Conservation (phyloP, 2,113 vertebrate species). For the Nematolebias whitei region DNA sequence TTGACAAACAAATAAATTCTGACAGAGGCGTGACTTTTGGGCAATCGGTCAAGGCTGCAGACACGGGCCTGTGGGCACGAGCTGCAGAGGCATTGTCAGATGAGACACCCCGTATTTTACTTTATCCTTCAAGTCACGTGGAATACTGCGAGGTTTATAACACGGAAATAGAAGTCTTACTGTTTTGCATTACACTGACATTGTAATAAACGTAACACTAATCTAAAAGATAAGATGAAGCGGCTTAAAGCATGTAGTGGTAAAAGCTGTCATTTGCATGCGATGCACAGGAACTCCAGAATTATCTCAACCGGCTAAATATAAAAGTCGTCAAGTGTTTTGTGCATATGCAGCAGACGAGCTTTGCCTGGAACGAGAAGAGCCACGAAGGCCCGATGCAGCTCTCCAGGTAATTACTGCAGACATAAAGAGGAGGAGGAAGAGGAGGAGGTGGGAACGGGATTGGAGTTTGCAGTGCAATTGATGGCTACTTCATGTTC, state of each 20-base stretch:
- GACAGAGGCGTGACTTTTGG: conserved; percentile 72
- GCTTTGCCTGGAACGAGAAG: conserved; percentile 54
- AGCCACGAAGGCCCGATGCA: conserved; percentile 62
- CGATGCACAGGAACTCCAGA: conserved; percentile 14
- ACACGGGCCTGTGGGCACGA: conserved; percentile 54
- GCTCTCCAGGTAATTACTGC: conserved; percentile 76
- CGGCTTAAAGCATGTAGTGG: not conserved
- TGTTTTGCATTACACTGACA: not conserved
- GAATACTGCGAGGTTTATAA: conserved; percentile 11
- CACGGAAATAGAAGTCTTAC: not conserved
- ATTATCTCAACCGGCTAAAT: conserved; percentile 54
- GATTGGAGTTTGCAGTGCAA: conserved; percentile 63
- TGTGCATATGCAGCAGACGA: conserved; percentile 42
- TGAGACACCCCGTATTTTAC: conserved; percentile 48
- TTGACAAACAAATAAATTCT: conserved; percentile 84
- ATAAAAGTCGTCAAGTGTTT: conserved; percentile 71
- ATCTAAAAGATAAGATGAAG: conserved; percentile 1
- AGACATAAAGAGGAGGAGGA: conserved; percentile 61
- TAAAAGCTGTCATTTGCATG: conserved; percentile 27
- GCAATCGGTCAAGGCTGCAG: conserved; percentile 72
- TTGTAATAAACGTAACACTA: not conserved
- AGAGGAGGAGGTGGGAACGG: conserved; percentile 55
- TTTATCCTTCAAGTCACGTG: conserved; percentile 19
- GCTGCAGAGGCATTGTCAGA: conserved; percentile 50
- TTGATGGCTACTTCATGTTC: conserved; percentile 77